A percentile compares a stretch with the other conserved stretches of the same genome.
phyloP scores from a whole-genome alignment of 2,113 vertebrate genomes.

The Solenodon paradoxus region DNA sequence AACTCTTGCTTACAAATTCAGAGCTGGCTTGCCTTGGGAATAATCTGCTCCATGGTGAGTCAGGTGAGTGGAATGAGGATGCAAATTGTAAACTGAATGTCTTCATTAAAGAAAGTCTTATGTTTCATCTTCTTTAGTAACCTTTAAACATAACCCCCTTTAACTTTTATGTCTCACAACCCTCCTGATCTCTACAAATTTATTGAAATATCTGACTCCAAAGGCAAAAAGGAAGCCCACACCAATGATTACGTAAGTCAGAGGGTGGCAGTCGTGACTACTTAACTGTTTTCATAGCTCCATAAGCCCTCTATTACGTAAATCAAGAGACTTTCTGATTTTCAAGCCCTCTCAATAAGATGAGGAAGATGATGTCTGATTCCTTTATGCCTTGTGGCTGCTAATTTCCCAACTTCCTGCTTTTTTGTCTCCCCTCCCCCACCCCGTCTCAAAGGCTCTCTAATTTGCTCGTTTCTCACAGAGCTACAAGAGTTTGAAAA shows the following conservation, averaged over 20 bases:
- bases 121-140: background rate
- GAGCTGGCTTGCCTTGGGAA: background rate
- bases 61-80: background rate
- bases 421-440: background rate
- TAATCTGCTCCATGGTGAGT: background rate
- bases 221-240: conserved; percentile 8
- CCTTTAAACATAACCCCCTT: background rate
- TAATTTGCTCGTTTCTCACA: conserved; percentile 10
- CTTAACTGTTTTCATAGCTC: conserved; percentile 22
- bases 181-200: background rate
- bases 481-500: conserved; percentile 16
- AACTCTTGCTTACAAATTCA: background rate
- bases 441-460: background rate
- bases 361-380: background rate
- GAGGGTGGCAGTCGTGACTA: conserved; percentile 35
- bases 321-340: conserved; percentile 29
- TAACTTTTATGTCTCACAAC: background rate
- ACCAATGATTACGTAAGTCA: background rate
- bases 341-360: background rate
- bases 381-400: background rate
- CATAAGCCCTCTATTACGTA: conserved; percentile 30
- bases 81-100: background rate
- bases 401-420: background rate
- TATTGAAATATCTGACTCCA: background rate
- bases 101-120: background rate